Evolutionary conservation across 1,140 invertebrate genomes (phyloP), one percentile per base, ranked within the genome.

Genomic region (Xylocopa sonorina): DNA sequence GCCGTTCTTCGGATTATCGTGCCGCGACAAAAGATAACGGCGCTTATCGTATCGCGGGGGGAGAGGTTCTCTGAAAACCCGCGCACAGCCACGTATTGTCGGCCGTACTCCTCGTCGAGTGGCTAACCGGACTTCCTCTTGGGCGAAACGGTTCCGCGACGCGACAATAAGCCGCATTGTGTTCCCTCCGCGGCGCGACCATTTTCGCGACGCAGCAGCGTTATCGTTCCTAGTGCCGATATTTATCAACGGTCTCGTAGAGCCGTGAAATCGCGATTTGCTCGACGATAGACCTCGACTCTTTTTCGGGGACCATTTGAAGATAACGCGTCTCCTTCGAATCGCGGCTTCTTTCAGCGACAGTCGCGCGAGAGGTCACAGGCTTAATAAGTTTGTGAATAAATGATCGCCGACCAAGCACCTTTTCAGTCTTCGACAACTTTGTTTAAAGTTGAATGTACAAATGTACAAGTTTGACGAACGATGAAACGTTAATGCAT

Each of bases 1-100:
- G 66, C 55, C 68, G 74, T 71, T 48, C 79, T 85, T 75, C 41
- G 64, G 83, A 85, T 85, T 82, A 85, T 81, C 69, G 79, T 46
- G 18, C 58, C 68, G 41, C 74, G 83, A 67, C 63, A 81, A 74
- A 81, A 85, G 84, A 85, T 82, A 81, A 85, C 66, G 51, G 68
- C 68, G 83, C 68, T 81, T 85, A 78, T 85, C 78, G 68, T 51
- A 66, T 50, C 48, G 14, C 24, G 27, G 29, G 29, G 9, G 62
- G 41, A 53, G 50, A 55, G 51, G 51, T 60, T 48, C 57, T 63
- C 55, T 81, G 78, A 53, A 85, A 73, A 80, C 18, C 38, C 34
- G 29, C 38, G 32, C 24, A 29, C 48, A 29, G 32, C 46, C 60
- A n/a, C 60, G 57, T 66, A 75, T 80, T 75, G 57, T 83, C 53